A percentile compares a stretch with the other conserved stretches of the same genome.
These are phyloP conservation scores for Bovichtus diacanthus DNA, from an alignment of 2,797 vertebrate species.

Conservation along the genomic window DNA sequence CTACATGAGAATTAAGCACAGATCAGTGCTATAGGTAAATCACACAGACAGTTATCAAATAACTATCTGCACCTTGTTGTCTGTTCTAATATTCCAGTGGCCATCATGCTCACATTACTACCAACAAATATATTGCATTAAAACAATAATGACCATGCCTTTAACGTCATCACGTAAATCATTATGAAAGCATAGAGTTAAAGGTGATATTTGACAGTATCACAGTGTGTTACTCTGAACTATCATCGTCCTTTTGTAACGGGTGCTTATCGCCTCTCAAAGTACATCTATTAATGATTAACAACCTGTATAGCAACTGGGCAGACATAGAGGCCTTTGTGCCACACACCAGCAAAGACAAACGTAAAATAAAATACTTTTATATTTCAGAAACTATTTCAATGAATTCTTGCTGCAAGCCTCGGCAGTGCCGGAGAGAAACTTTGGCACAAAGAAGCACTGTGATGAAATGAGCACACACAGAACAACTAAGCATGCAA, in stretches of 20 bases:
- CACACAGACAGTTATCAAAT: neutral
- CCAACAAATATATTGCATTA: neutral
- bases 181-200: neutral
- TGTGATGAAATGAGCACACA: slow-evolving; percentile 17
- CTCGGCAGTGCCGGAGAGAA: neutral
- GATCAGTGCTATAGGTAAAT: neutral
- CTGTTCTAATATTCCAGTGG: neutral
- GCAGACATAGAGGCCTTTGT: neutral
- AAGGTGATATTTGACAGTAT: slow-evolving; percentile 4
- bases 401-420: neutral
- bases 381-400: slow-evolving; percentile 8
- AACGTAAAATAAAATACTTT: slow-evolving; percentile 8
- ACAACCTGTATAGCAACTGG: slow-evolving; percentile 13
- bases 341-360: neutral
- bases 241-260: slow-evolving; percentile 49
- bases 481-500: neutral
- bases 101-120: neutral
- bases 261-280: slow-evolving; percentile 53
- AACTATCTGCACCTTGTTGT: neutral
- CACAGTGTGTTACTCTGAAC: neutral
- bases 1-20: neutral
- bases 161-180: neutral
- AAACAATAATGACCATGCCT: neutral
- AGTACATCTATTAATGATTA: slow-evolving; percentile 70
- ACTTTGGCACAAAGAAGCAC: slow-evolving; percentile 17